Conservation (phyloP, 2,113 vertebrate genomes). For the Naja naja region DNA sequence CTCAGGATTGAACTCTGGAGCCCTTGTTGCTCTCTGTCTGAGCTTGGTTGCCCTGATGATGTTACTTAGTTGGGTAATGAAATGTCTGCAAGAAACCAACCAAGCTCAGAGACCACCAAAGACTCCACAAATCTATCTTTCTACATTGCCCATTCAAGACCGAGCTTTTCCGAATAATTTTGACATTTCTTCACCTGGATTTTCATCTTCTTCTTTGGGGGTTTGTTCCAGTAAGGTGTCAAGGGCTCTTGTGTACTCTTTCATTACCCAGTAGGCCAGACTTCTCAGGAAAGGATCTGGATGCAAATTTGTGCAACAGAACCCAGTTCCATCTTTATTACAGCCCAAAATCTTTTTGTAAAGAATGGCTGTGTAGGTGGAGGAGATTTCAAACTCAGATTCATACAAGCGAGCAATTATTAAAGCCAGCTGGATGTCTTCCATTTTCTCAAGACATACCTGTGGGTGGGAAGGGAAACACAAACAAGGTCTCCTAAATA, state of each 20-base stretch:
- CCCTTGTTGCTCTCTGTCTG: background rate
- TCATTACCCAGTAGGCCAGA: conserved; percentile 96
- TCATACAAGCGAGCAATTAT: conserved; percentile 94
- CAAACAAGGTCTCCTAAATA: too few relatives aligned
- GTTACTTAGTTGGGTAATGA: background rate
- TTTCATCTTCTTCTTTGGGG: conserved; percentile 90
- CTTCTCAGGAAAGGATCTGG: conserved; percentile 95
- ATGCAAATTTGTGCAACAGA: conserved; percentile 84
- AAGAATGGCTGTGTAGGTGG: conserved; percentile 90
- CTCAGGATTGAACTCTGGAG: background rate
- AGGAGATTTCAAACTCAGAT: conserved; percentile 92
- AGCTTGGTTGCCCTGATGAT: background rate
- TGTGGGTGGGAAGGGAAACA: conserved; percentile 38
- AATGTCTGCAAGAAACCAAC: background rate
- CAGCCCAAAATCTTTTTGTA: conserved; percentile 92
- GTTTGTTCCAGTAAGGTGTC: conserved; percentile 94
- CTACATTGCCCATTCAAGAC: background rate
- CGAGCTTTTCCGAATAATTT: background rate
- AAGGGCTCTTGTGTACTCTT: conserved; percentile 90
- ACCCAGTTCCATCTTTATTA: conserved; percentile 81
- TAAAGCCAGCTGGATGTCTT: conserved; percentile 96
- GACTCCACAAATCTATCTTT: background rate
- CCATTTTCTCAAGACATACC: conserved; percentile 98
- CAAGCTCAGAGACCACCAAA: background rate
- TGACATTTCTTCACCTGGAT: conserved; percentile 75